Evolutionary conservation across 2,888 invertebrate genomes (phyloP), one percentile per base, ranked within the genome.

Genomic region (Vesta saturnalis): DNA sequence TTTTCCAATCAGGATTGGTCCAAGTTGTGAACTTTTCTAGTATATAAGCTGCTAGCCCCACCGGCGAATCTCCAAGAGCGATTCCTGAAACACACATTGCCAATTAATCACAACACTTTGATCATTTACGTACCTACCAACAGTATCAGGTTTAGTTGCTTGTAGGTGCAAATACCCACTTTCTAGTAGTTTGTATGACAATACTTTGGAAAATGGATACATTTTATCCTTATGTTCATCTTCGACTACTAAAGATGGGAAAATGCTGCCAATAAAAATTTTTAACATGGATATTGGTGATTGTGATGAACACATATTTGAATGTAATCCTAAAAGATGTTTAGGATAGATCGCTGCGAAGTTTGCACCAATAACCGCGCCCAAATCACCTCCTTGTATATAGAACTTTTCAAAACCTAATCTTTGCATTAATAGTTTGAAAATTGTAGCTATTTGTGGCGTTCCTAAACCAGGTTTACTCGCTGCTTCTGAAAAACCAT

Each of bases 31-130:
- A 96, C 81, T 96, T 97, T 78, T 97, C 96, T 10, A 97, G 83
- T 60, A 97, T 92, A 78, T 96, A 97, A 0, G 94, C 94, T 0
- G 95, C 95, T 66, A 97, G 83, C 0, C 95, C 96, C 0, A 92
- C 88, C 0, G 97, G 97, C 0, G 93, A 92, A 74, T 94, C 92
- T 15, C 87, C 85, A 30, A 96, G 81, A 0, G 86, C 91, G 0
- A 89, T 85, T 16, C 94, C 93, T 92, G 19, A n/a, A 12, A 58
- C 22, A 56, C 15, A 23, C n/a, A 21, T 4, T 14, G n/a, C 6
- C 18, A 10, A 52, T 52, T 52, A 19, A 10, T 15, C 35, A 35
- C 35, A 10, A 35, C 6, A 35, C 10, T 10, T 35, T 6, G 6
- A n/a, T n/a, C n/a, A n/a, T n/a, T n/a, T n/a, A n/a, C n/a, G n/a